Percentiles rank a stretch among this genome's conserved stretches.
Conservation (phyloP, 2,888 invertebrate species). For the Acleris sparsana region DNA sequence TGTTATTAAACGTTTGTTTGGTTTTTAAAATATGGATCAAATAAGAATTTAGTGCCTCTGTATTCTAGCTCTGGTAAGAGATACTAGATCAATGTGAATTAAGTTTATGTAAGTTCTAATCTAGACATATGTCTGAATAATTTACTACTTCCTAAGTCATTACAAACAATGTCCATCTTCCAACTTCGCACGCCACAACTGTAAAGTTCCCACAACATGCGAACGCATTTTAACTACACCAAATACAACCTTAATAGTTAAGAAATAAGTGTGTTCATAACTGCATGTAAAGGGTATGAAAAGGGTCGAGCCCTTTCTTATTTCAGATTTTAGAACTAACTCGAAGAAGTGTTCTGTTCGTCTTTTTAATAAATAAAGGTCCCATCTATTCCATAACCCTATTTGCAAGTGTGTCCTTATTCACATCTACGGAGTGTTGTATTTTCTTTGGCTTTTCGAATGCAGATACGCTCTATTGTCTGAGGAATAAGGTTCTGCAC, state of each 20-base stretch:
- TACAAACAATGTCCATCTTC: conserved; percentile 8
- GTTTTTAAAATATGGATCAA: no score
- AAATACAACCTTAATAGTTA: not conserved
- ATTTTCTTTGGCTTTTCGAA: no score
- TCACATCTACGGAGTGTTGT: not conserved
- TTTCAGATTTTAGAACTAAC: conserved; percentile 19
- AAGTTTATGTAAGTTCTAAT: no score
- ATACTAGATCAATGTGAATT: no score
- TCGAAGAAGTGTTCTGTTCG: not conserved
- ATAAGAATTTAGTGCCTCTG: no score
- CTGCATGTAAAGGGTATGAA: conserved; percentile 1
- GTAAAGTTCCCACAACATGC: conserved; percentile 47
- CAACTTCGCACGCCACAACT: conserved; percentile 41
- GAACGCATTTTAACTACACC: not conserved
- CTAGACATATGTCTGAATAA: no score
- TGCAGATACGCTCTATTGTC: no score
- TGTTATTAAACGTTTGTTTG: no score
- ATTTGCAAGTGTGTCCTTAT: no score
- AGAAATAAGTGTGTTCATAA: not conserved
- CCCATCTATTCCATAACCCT: no score
- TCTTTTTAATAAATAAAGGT: no score
- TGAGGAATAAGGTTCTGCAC: conserved; percentile 30
- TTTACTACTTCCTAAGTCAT: not conserved
- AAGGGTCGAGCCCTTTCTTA: conserved; percentile 42
- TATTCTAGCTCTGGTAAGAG: no score